Evolutionary conservation across 2,888 invertebrate genomes (phyloP), one percentile per base, ranked within the genome.

Genomic region (Lapara coniferarum): DNA sequence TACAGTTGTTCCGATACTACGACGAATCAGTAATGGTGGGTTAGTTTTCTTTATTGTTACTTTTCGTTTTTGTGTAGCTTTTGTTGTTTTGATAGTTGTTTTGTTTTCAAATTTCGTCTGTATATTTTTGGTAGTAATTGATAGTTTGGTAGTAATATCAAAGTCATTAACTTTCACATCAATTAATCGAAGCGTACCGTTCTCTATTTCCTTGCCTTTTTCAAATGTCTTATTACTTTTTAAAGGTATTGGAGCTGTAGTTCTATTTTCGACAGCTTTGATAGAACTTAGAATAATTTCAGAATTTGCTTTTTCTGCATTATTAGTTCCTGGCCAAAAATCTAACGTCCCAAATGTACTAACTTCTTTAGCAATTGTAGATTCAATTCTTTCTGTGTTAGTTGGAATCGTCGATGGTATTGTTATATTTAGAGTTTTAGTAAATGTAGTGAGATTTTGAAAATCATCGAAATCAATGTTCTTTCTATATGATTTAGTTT

Each of bases 401-500:
- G 58, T 25, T 30, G 8, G 12, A 12, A 51, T 37, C 8, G 30
- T 16, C 13, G 10, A 58, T 51, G 51, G 3, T 12, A 58, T 51
- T 52, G 30, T 66, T 10, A 10, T 66, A 10, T 51, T 14, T 12
- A 19, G 53, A 14, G 66, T 52, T 19, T 46, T 49, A 25, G 25
- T 25, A 25, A 25, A 25, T 19, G 67, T 52, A 13, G 55, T 66
- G 12, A 69, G 49, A 49, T 69, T 46, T 12, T 10, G 6, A 30
- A 53, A 53, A 16, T 44, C 10, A 68, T 63, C 63, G 66, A 68
- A 59, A 66, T 69, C 70, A 71, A 69, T n/a, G 25, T 71, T 58
- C 56, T 66, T 53, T n/a, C 16, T 63, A 16, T 53, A 69, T 19
- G 53, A 49, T 53, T 12, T 44, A 13, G 4, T 44, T 66, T 67